Conservation (phyloP, 1,140 invertebrate species). For the Drosophila cardini region DNA sequence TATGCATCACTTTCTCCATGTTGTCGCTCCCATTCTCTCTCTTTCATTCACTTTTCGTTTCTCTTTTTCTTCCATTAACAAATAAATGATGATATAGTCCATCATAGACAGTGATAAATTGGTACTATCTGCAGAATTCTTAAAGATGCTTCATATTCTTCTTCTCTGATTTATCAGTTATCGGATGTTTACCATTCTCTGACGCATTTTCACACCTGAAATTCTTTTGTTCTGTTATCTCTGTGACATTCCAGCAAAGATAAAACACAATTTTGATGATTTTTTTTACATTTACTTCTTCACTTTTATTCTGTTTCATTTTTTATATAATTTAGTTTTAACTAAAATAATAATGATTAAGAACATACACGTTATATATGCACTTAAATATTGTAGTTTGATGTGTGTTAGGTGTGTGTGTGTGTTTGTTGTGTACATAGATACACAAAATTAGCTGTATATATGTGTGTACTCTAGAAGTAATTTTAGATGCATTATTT, state of each 20-base stretch:
- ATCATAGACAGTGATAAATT: not conserved
- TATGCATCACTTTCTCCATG: too few relatives aligned
- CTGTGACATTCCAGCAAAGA: conserved; percentile 1
- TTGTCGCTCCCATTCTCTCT: not conserved
- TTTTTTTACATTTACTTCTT: conserved; percentile 57
- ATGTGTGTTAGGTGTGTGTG: conserved; percentile 25
- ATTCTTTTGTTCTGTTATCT: not conserved
- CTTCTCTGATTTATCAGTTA: not conserved
- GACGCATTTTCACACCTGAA: not conserved
- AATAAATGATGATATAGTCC: not conserved
- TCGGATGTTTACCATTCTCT: not conserved
- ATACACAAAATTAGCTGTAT: conserved; percentile 65
- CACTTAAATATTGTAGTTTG: conserved; percentile 53
- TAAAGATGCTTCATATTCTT: not conserved
- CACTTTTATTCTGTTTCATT: conserved; percentile 55
- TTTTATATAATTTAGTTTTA: conserved; percentile 73
- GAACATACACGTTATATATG: conserved; percentile 65
- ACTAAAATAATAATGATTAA: conserved; percentile 70
- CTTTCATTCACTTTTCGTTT: not conserved
- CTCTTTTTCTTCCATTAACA: too few relatives aligned
- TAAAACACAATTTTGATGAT: conserved; percentile 20
- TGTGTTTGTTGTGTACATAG: conserved; percentile 30
- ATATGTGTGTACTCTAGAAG: conserved; percentile 26
- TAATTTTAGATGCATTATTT: conserved; percentile 70
- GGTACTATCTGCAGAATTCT: not conserved